These are phyloP conservation scores for Trichogramma pretiosum DNA, from an alignment of 1,140 invertebrate genomes.

Conservation along the genomic window DNA sequence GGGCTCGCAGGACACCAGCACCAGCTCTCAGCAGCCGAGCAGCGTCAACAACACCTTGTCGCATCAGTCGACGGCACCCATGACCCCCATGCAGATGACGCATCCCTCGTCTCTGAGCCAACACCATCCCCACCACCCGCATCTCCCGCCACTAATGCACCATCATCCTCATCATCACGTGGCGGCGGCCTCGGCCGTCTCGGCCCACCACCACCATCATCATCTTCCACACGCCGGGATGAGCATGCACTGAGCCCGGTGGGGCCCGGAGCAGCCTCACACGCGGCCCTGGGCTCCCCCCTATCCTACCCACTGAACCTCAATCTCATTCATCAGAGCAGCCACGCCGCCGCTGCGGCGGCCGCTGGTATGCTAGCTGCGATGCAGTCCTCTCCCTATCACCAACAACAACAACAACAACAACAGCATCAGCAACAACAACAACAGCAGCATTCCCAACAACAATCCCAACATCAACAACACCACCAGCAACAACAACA, in stretches of 20 bases:
- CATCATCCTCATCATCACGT: conserved; percentile 41
- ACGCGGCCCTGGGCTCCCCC: conserved; percentile 46
- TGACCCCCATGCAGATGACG: conserved; percentile 46
- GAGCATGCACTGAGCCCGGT: conserved; percentile 53
- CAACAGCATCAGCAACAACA: conserved; percentile 17
- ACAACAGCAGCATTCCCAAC: conserved; percentile 19
- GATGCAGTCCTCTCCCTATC: conserved; percentile 17
- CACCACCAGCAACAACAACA: conserved; percentile 33
- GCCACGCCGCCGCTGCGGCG: conserved; percentile 26
- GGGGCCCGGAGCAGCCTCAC: conserved; percentile 45
- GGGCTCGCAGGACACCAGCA: conserved; percentile 34
- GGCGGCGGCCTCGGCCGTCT: conserved; percentile 14
- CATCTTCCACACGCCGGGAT: conserved; percentile 45
- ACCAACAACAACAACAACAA: conserved; percentile 22
- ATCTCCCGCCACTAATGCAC: conserved; percentile 45
- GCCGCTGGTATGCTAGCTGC: conserved; percentile 10
- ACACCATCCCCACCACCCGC: conserved; percentile 45
- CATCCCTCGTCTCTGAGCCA: conserved; percentile 39
- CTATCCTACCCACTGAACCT: conserved; percentile 43
- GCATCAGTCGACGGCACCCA: conserved; percentile 44
- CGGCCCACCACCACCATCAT: conserved; percentile 40
- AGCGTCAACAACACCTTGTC: conserved; percentile 30
- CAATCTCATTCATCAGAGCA: conserved; percentile 36
- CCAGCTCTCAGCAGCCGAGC: conserved; percentile 37
- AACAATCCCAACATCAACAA: conserved; percentile 25